Base-by-base conservation (phyloP, 2,888 invertebrate genomes). In the Drosophila emarginata region DNA sequence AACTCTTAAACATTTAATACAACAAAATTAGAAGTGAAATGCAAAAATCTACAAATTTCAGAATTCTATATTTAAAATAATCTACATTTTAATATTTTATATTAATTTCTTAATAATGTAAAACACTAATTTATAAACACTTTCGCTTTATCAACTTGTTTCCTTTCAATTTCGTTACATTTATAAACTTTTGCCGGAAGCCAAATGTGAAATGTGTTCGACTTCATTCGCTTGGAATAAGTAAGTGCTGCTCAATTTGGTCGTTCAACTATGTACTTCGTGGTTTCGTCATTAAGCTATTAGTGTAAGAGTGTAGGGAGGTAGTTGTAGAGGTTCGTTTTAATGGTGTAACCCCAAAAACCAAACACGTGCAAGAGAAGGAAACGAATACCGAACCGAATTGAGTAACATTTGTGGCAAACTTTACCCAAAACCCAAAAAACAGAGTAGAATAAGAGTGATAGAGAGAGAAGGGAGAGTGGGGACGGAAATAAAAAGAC, bases 341-440 rank as follows among this genome's bases (percentile, higher is more conserved):
- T 78, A 76, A 80, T 83, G 73, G 68, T 68, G 63, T 58, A 53
- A 64, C 59, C 63, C 64, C 51, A 60, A 64, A 61, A 64, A 61
- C 57, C 64, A 60, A 67, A 67, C 72, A 72, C 64, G 71, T 68
- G 68, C 56, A 39, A 59, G 59, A 50, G 50, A 50, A 51, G 52
- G 51, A 59, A 68, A 28, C 32, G 59, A 60, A 61, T 64, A 61
- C 65, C 63, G 58, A 67, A 78, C 73, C 71, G 75, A 88, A 88
- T 88, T 88, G 80, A 80, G 87, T 72, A 88, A 79, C 87, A 86
- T 85, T 84, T 85, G 88, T 74, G 88, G 84, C 79, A 77, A 84
- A 81, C 58, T 83, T 84, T 59, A 56, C 60, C 39, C 68, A 53
- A 63, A 57, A 15, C 51, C 6, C 57, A 56, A 61, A 72, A 76